These are phyloP conservation scores for Lordiphosa fenestrarum DNA, from an alignment of 2,888 invertebrate genomes.

Conservation along the genomic window DNA sequence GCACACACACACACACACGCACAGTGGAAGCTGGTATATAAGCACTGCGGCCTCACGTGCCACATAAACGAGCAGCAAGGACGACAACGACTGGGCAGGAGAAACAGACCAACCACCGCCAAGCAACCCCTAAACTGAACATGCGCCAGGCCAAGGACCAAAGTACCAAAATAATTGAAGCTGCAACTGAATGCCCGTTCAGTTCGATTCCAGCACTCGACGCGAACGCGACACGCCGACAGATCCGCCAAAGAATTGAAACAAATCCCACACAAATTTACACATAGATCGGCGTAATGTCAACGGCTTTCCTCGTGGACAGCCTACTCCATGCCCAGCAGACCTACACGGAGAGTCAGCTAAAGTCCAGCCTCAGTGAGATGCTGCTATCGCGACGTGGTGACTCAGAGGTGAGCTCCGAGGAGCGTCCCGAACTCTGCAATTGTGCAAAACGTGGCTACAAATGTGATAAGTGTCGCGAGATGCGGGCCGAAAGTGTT, in stretches of 20 bases:
- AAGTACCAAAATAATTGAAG: slow-evolving; percentile 13
- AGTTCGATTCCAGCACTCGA: slow-evolving; percentile 68
- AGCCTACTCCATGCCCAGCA: slow-evolving; percentile 78
- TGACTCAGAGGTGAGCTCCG: slow-evolving; percentile 2
- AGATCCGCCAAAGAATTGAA: not conserved
- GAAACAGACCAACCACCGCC: slow-evolving; percentile 78
- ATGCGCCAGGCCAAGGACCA: slow-evolving; percentile 26
- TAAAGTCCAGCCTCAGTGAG: slow-evolving; percentile 59
- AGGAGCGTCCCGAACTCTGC: slow-evolving; percentile 43
- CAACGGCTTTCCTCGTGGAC: slow-evolving; percentile 79
- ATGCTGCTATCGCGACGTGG: slow-evolving; percentile 74
- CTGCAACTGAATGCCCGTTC: slow-evolving; percentile 39
- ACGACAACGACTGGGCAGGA: slow-evolving; percentile 73
- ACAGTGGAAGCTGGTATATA: slow-evolving; percentile 24
- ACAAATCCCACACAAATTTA: slow-evolving; percentile 5
- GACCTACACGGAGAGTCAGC: slow-evolving; percentile 67
- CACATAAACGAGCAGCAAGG: slow-evolving; percentile 45
- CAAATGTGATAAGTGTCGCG: slow-evolving; percentile 70
- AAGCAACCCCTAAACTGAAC: slow-evolving; percentile 74
- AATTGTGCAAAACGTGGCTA: slow-evolving; percentile 63
- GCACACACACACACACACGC: slow-evolving; percentile 35
- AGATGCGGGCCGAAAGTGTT: slow-evolving; percentile 66
- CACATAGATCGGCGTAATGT: slow-evolving; percentile 63
- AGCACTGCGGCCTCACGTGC: slow-evolving; percentile 55
- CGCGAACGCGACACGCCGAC: slow-evolving; percentile 59